A percentile compares a stretch with the other conserved stretches of the same genome.
phyloP scores from a whole-genome alignment of 2,888 invertebrate species.

The Calliopum simillimum region DNA sequence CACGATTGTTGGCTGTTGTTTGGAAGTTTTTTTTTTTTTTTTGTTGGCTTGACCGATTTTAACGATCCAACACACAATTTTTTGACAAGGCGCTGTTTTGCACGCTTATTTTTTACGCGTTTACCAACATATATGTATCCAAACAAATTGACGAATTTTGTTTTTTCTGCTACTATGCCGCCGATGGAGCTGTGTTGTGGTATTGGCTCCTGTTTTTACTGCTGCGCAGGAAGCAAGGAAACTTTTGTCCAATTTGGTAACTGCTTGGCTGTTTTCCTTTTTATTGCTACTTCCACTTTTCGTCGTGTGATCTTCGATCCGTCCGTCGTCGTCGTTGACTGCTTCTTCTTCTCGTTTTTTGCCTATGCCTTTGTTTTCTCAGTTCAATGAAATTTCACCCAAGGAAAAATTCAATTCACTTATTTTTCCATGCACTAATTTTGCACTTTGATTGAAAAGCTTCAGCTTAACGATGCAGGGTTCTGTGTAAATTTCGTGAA shows the following conservation, averaged over 20 bases:
- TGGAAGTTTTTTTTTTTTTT: conserved; percentile 15
- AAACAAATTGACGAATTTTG: too few relatives aligned
- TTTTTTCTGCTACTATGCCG: too few relatives aligned
- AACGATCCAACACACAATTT: conserved; percentile 13
- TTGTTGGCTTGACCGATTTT: conserved; percentile 16
- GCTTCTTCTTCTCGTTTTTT: conserved; percentile 50
- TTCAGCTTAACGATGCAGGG: conserved; percentile 1
- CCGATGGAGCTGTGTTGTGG: too few relatives aligned
- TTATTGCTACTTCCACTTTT: conserved; percentile 42
- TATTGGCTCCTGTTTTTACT: too few relatives aligned
- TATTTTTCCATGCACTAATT: conserved; percentile 40
- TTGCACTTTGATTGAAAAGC: conserved; percentile 21
- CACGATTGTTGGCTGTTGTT: neutral
- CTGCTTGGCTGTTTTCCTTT: conserved; percentile 44
- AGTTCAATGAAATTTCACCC: conserved; percentile 64
- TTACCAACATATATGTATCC: too few relatives aligned
- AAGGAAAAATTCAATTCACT: conserved; percentile 38
- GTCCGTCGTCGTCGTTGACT: conserved; percentile 37
- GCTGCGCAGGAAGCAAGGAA: conserved; percentile 16
- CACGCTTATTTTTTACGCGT: conserved; percentile 28
- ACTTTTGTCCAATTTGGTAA: conserved; percentile 26
- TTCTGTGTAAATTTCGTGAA: conserved; percentile 44
- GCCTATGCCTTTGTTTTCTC: conserved; percentile 58
- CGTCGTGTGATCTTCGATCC: conserved; percentile 42
- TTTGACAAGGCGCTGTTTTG: conserved; percentile 32